Conservation (phyloP, 2,888 invertebrate genomes). For the Trissolcus brochymenae region DNA sequence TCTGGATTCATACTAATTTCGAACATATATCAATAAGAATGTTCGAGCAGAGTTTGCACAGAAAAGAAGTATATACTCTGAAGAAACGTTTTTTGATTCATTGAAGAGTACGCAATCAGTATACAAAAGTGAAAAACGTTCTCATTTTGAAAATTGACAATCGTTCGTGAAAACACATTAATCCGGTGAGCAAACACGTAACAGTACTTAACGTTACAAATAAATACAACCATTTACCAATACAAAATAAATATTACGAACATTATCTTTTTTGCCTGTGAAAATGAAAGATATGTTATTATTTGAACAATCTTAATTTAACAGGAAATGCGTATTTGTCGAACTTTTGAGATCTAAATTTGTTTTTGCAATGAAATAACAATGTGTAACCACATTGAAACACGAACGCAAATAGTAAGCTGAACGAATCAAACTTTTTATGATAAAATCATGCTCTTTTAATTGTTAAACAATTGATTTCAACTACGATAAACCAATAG, state of each 20-base stretch:
- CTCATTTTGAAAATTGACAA: conserved; percentile 28
- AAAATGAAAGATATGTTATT: conserved; percentile 10
- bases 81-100: not conserved
- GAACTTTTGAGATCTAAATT: conserved; percentile 14
- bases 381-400: conserved; percentile 11
- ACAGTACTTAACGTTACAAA: not conserved
- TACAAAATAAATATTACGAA: too few species aligned
- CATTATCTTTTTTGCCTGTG: too few species aligned
- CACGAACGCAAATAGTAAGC: not conserved
- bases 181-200: conserved; percentile 18
- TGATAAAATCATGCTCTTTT: conserved; percentile 14
- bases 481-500: conserved; percentile 1
- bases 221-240: too few species aligned
- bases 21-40: not conserved
- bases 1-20: not conserved
- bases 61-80: conserved; percentile 2
- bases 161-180: conserved; percentile 20
- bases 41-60: not conserved
- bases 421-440: not conserved
- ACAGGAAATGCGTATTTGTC: conserved; percentile 15
- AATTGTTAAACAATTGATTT: conserved; percentile 36
- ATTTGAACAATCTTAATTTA: conserved; percentile 7
- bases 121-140: conserved; percentile 39
- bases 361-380: conserved; percentile 16
- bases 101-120: conserved; percentile 23